A percentile compares a stretch with the other conserved stretches of the same genome.
Evolutionary conservation across 2,797 vertebrate species (phyloP).

Genomic region (Hippopotamyrus pictus): DNA sequence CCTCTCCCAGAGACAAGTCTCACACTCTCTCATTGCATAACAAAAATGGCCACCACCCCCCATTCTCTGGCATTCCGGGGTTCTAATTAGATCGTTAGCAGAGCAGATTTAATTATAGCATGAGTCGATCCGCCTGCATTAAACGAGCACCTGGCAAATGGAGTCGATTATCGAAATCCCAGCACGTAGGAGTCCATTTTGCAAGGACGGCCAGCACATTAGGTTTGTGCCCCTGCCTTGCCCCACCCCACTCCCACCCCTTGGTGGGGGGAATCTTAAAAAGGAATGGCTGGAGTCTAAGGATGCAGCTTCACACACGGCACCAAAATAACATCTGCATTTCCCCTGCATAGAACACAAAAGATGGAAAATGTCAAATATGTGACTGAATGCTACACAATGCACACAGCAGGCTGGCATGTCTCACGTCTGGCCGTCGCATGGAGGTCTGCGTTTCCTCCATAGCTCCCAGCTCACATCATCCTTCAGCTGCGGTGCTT

Average conservation of each 20-base stretch:
- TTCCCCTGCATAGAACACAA: background rate
- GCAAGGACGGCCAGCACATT: slow-evolving; percentile 13
- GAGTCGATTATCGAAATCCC: slow-evolving; percentile 40
- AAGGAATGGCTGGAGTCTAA: background rate
- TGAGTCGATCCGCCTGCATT: slow-evolving; percentile 39
- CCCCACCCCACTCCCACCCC: background rate
- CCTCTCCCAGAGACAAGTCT: slow-evolving; percentile 27
- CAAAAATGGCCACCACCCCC: slow-evolving; percentile 47
- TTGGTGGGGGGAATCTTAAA: background rate
- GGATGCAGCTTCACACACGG: background rate
- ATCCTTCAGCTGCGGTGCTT: background rate
- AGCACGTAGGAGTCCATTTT: slow-evolving; percentile 31
- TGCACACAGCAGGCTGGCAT: background rate
- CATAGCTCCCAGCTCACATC: background rate
- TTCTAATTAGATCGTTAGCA: slow-evolving; percentile 57
- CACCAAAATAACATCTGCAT: background rate
- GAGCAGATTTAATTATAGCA: slow-evolving; percentile 55
- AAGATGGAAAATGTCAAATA: background rate
- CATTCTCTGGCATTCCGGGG: slow-evolving; percentile 36
- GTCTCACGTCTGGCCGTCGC: background rate
- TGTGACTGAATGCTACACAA: background rate
- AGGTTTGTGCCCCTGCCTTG: background rate
- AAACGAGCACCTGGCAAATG: slow-evolving; percentile 48
- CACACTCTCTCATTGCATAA: slow-evolving; percentile 46
- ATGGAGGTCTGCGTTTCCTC: background rate